A percentile compares a stretch with the other conserved stretches of the same genome.
These are phyloP conservation scores for Syngnathus scovelli DNA, from an alignment of 2,113 vertebrate genomes.

Conservation along the genomic window DNA sequence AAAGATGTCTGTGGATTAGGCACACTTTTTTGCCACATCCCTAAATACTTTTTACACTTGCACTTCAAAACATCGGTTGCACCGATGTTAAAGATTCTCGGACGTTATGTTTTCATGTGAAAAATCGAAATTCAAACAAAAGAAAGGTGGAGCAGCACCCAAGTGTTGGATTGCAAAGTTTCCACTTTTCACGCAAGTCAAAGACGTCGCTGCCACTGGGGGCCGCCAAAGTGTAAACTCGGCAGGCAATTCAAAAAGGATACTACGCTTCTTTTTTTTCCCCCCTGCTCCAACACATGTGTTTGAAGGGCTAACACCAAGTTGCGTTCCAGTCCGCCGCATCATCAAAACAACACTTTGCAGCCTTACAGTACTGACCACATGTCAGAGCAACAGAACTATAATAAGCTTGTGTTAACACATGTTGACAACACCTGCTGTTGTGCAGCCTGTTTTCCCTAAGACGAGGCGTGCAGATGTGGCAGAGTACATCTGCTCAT, in stretches of 20 bases:
- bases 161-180: not conserved
- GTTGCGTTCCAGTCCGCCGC: conserved; percentile 4
- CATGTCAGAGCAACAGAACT: conserved; percentile 15
- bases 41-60: not conserved
- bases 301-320: conserved; percentile 12
- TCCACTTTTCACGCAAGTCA: not conserved
- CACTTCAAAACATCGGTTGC: not conserved
- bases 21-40: too few relatives aligned
- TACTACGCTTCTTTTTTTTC: not conserved
- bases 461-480: conserved; percentile 33
- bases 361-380: conserved; percentile 12
- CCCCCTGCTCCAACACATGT: conserved; percentile 8
- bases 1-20: not conserved
- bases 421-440: conserved; percentile 39
- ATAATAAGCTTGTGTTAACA: conserved; percentile 15
- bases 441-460: conserved; percentile 4
- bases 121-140: not conserved
- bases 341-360: conserved; percentile 17
- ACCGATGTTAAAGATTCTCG: not conserved
- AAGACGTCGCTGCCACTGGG: conserved; percentile 28
- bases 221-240: conserved; percentile 33
- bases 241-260: not conserved
- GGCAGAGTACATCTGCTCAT: not conserved
- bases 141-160: not conserved
- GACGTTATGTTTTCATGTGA: not conserved